Evolutionary conservation across 2,888 invertebrate genomes (phyloP), one percentile per base, ranked within the genome.

Genomic region (Eremobia ochroleuca): DNA sequence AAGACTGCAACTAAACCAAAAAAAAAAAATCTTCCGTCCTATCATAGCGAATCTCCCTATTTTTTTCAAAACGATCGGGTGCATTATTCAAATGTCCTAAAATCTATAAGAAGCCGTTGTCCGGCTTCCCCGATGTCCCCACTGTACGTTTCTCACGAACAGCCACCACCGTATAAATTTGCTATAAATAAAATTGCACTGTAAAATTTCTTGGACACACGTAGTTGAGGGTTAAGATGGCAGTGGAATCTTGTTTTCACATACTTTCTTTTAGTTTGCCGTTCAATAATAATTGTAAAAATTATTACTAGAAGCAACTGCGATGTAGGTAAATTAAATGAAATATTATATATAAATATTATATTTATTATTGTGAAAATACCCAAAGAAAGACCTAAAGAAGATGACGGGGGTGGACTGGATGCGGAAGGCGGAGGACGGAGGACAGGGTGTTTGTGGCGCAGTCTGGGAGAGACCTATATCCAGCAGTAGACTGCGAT

Each of bases 171-270:
- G 96, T 94, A 95, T 96, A 96, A 96, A 96, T 94, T 92, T 49
- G 92, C 95, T 93, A 96, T 96, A 96, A 96, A 96, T 96, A 96
- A 96, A 95, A 95, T 94, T 94, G 93, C 92, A 92, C 92, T 95
- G 94, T 94, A 95, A 95, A 96, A 94, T 94, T 93, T 92, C 94
- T 94, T 92, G 93, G 94, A 94, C 94, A 90, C 87, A 74, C 73
- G 72, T 71, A 66, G 76, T 70, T 68, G 79, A 79, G 74, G 77
- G 87, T 87, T 85, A 84, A 88, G 73, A 86, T 89, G 88, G 89
- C 82, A 65, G 76, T 76, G 83, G 88, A 87, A 86, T 81, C 59
- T 81, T 52, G 21, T 68, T 55, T 73, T 73, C 21, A 34, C 25
- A 61, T 62, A 1, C 18, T 11, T 25, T 58, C 37, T 55, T 76